Base-by-base conservation (phyloP, 2,888 invertebrate genomes). In the Orthonevra nobilis region DNA sequence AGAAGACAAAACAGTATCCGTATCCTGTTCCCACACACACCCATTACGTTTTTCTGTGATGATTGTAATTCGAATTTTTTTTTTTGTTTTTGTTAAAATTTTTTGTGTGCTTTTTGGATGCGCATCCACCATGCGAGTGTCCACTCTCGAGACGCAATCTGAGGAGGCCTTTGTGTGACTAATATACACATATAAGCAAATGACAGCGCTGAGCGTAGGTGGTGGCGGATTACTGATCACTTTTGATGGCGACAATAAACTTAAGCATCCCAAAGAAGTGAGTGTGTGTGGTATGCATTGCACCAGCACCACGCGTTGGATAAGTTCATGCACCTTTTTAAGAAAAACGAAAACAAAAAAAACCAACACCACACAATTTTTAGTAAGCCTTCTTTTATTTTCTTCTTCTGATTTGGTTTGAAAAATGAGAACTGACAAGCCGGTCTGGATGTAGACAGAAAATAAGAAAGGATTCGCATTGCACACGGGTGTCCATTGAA, bases 171-270 rank as follows among this genome's bases (percentile, higher is more conserved):
- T 54, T 48, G 52, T 56, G 46, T 81, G 86, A 86, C 86, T 87
- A 87, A 87, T 87, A 87, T 87, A 87, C 86, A 87, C 86, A 85
- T 87, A 87, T 85, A 86, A 86, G 85, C 84, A 87, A 87, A 86
- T 87, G 86, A 86, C 86, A 87, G 86, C 84, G 86, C 84, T 85
- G 84, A 86, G 87, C 85, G 87, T 82, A 84, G 85, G 85, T 83
- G 82, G 82, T 72, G 79, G 83, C 84, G 82, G 72, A 61, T 77
- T 52, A 81, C 61, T 81, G 61, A 73, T 73, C 81, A 69, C 58
- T 68, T 70, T 61, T 68, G 79, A 73, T 79, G 73, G 73, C 56
- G 79, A 79, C 79, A 73, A 73, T 79, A 79, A 79, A 73, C 79
- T 79, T 79, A 73, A 73, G 66, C 79, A 68, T 73, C 79, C 66